Percentiles rank a stretch among this genome's conserved stretches.
These are phyloP conservation scores for Pogonocichla stellata DNA, from an alignment of 2,113 vertebrate species.

Conservation along the genomic window DNA sequence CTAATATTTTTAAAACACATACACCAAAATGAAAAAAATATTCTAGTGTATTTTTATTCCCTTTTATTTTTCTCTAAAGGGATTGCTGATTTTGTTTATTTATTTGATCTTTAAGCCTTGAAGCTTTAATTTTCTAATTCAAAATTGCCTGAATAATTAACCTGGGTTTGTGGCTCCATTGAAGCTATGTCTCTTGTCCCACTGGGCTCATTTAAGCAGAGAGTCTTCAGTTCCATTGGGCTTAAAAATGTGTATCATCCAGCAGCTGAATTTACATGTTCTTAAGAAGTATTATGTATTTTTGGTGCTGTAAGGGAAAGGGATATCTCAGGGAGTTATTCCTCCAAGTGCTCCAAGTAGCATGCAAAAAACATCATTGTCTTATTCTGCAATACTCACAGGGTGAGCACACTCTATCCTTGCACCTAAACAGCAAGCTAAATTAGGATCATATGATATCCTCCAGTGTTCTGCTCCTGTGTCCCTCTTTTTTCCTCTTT, in stretches of 20 bases:
- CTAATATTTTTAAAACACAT: not conserved
- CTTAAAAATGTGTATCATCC: not conserved
- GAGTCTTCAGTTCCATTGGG: not conserved
- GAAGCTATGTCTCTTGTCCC: not conserved
- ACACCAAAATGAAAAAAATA: not conserved
- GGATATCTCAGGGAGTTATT: not conserved
- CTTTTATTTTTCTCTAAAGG: not conserved
- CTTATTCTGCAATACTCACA: not conserved
- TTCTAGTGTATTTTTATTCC: not conserved
- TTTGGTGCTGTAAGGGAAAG: not conserved
- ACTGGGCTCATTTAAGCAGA: not conserved
- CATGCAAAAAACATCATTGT: not conserved
- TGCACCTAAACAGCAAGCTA: not conserved
- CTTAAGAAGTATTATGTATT: not conserved
- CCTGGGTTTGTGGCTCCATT: not conserved
- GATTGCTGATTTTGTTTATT: not conserved
- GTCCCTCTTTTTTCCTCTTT: not conserved
- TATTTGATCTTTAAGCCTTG: not conserved
- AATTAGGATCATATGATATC: not conserved
- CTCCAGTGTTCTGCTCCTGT: not conserved
- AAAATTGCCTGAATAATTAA: not conserved
- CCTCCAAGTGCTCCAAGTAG: not conserved
- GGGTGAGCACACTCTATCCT: not conserved
- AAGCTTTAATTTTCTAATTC: not conserved
- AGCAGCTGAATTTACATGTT: not conserved